Percentiles rank a stretch among this genome's conserved stretches.
Evolutionary conservation across 2,113 vertebrate genomes (phyloP).

Genomic region (Talpa occidentalis): DNA sequence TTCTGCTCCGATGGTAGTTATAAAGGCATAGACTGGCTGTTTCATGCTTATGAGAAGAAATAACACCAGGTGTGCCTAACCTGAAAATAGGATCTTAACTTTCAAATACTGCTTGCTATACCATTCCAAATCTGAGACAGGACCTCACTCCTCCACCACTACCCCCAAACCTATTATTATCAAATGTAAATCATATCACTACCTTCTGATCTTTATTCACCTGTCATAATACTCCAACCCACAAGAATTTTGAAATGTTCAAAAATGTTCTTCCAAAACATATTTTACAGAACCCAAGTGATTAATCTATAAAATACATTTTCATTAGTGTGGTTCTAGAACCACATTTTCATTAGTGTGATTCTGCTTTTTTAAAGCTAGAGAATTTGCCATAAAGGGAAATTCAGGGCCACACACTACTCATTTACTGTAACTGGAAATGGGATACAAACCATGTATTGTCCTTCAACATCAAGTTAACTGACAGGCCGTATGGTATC

Average conservation of each 20-base stretch:
- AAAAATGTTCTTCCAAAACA: slow-evolving; percentile 27
- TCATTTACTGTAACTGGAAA: slow-evolving; percentile 51
- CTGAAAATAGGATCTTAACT: not conserved
- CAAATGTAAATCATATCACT: not conserved
- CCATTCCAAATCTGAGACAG: not conserved
- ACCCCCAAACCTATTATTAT: not conserved
- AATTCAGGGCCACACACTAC: not conserved
- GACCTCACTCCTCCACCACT: not conserved
- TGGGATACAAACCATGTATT: slow-evolving; percentile 43
- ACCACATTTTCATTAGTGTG: not conserved
- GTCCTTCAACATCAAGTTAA: slow-evolving; percentile 51
- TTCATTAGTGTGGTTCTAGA: not conserved
- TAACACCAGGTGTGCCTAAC: not conserved
- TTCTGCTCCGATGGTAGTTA: not conserved
- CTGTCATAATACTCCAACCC: not conserved
- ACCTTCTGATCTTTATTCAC: not conserved
- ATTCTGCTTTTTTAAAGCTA: slow-evolving; percentile 13
- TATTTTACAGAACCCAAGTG: not conserved
- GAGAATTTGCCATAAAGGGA: slow-evolving; percentile 38
- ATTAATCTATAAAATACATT: slow-evolving; percentile 38
- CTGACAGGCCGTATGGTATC: not conserved
- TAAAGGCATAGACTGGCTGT: slow-evolving; percentile 12
- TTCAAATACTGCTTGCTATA: not conserved
- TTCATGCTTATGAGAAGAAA: slow-evolving; percentile 34
- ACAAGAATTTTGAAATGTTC: not conserved